Percentiles rank a stretch among this genome's conserved stretches.
These are phyloP conservation scores for Aspidiotus rigidus DNA, from an alignment of 2,888 invertebrate genomes.

Conservation along the genomic window DNA sequence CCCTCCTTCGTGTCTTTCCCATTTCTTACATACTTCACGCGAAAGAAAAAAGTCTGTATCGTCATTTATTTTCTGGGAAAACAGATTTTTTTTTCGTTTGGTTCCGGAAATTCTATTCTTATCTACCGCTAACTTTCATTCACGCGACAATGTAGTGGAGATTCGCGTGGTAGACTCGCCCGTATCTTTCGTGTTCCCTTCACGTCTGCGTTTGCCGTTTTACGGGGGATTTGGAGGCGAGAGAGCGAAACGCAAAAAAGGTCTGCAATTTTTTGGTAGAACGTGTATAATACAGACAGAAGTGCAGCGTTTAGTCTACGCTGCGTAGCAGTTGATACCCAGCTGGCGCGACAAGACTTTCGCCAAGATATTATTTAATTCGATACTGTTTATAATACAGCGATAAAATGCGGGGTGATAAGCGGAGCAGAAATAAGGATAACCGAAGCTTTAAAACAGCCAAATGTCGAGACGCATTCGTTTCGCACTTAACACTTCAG, in stretches of 20 bases:
- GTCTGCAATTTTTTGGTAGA: not conserved
- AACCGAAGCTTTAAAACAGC: slow-evolving; percentile 30
- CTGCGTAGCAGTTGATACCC: slow-evolving; percentile 2
- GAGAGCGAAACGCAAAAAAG: not conserved
- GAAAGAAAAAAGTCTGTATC: no score
- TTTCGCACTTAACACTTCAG: slow-evolving; percentile 31
- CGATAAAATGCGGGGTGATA: slow-evolving; percentile 29
- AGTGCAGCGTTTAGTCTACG: not conserved
- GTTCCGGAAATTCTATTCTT: not conserved
- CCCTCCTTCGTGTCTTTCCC: no score
- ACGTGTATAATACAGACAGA: not conserved
- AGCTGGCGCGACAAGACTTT: slow-evolving; percentile 29
- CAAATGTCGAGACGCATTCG: slow-evolving; percentile 33
- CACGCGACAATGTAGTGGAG: not conserved
- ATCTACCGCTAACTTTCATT: not conserved
- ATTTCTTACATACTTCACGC: no score
- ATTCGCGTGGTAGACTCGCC: no score
- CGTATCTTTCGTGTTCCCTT: no score
- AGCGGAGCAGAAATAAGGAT: slow-evolving; percentile 33
- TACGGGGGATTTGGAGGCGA: no score
- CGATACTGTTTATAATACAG: slow-evolving; percentile 29
- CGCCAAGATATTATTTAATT: slow-evolving; percentile 20
- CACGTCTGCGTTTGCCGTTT: no score
- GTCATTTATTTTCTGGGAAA: no score
- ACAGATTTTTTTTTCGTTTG: not conserved